Evolutionary conservation across 2,113 vertebrate genomes (phyloP).

Genomic region (Cyprinus carpio): DNA sequence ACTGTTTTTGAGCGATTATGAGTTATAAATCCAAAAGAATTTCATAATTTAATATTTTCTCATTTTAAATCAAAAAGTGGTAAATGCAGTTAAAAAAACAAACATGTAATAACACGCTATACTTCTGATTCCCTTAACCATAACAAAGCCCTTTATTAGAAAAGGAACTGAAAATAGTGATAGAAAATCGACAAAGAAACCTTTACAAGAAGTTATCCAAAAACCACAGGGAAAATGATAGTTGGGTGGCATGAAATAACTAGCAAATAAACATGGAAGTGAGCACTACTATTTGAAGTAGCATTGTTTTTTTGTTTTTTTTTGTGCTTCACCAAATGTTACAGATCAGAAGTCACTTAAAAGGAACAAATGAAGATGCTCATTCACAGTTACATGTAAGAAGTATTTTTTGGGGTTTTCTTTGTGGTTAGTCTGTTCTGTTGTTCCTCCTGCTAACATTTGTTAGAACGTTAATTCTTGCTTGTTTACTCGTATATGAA

Average conservation of each 20-base stretch:
- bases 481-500: background rate
- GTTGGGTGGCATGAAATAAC: slow-evolving; percentile 2
- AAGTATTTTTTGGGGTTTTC: slow-evolving; percentile 3
- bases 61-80: background rate
- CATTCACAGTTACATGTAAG: slow-evolving; percentile 3
- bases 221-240: slow-evolving; percentile 8
- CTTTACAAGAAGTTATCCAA: slow-evolving; percentile 2
- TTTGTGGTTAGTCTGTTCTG: slow-evolving; percentile 18
- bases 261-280: slow-evolving; percentile 24
- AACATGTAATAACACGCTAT: background rate
- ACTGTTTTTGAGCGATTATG: background rate
- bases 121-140: background rate
- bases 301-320: background rate
- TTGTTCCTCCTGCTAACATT: background rate
- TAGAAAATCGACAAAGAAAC: slow-evolving; percentile 26
- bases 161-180: slow-evolving; percentile 26
- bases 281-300: slow-evolving; percentile 6
- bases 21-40: background rate
- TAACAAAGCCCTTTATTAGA: slow-evolving; percentile 33
- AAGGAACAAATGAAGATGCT: background rate
- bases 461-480: background rate
- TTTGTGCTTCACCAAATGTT: background rate
- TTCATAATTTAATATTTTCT: background rate
- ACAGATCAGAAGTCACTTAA: background rate
- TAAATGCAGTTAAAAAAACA: background rate